Percentiles rank a stretch among this genome's conserved stretches.
These are phyloP conservation scores for Siniperca obscura DNA, from an alignment of 2,797 vertebrate genomes.

Conservation along the genomic window DNA sequence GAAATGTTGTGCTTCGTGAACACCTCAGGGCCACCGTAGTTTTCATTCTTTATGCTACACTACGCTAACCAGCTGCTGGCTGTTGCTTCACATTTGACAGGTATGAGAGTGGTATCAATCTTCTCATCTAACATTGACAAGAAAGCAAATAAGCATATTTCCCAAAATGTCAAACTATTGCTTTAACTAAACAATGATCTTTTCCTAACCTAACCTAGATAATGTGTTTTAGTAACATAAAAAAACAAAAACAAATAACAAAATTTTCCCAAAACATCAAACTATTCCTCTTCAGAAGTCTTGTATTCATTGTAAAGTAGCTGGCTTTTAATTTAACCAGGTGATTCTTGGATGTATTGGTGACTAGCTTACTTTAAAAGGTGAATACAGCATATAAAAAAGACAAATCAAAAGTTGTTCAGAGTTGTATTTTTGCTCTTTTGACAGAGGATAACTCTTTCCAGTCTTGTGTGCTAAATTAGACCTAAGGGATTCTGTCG, in stretches of 20 bases:
- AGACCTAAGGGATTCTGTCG: not conserved
- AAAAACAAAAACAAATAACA: not conserved
- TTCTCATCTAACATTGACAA: not conserved
- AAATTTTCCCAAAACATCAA: not conserved
- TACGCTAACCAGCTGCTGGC: not conserved
- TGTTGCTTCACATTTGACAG: not conserved
- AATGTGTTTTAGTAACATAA: too few species aligned
- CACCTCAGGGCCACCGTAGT: too few species aligned
- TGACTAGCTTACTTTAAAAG: not conserved
- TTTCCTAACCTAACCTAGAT: not conserved
- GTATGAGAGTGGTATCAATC: not conserved
- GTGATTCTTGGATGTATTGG: not conserved
- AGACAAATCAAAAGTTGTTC: not conserved
- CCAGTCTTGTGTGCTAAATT: not conserved
- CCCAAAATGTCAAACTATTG: slow-evolving; percentile 2
- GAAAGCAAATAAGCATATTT: not conserved
- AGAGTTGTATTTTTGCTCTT: not conserved
- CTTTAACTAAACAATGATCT: not conserved
- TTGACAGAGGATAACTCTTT: not conserved
- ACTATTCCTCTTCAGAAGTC: not conserved
- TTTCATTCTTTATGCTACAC: not conserved
- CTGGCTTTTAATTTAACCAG: not conserved
- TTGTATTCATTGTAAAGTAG: not conserved
- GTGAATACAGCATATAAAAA: not conserved
- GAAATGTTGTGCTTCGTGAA: too few species aligned